Conservation (phyloP, 2,797 vertebrate genomes). For the Chelonia mydas region DNA sequence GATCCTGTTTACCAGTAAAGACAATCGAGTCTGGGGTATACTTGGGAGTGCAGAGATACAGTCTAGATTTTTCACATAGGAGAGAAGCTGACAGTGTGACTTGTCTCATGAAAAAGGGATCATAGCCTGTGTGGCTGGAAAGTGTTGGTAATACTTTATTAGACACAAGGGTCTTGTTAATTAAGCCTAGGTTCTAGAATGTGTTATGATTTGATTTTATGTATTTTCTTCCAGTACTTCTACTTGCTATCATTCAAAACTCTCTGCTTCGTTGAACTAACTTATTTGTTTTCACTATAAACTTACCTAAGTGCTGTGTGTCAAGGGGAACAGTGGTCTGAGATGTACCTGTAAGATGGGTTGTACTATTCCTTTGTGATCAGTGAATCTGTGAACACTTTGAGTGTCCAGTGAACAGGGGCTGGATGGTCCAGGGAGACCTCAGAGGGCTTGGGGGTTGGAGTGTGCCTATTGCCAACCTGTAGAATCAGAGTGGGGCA, state of each 20-base stretch:
- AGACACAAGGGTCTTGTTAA: background rate
- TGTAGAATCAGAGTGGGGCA: background rate
- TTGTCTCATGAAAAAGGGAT: background rate
- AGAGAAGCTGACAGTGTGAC: background rate
- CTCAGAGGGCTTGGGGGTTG: too few relatives aligned
- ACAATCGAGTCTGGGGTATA: background rate
- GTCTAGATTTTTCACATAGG: background rate
- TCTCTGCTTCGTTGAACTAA: background rate
- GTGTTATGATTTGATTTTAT: background rate
- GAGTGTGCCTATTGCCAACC: background rate
- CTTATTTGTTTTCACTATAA: background rate
- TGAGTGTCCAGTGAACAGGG: background rate
- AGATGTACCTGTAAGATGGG: background rate
- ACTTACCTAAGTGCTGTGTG: background rate
- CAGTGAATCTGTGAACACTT: background rate
- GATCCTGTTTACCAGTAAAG: background rate
- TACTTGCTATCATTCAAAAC: background rate
- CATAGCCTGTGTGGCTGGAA: background rate
- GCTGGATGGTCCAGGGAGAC: background rate
- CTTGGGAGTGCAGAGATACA: background rate
- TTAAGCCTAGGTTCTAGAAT: background rate
- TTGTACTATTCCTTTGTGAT: background rate
- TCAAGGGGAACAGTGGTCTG: background rate
- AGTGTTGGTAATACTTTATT: background rate
- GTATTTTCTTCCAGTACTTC: background rate